Conservation (phyloP, 2,113 vertebrate genomes). For the Austrofundulus limnaeus region DNA sequence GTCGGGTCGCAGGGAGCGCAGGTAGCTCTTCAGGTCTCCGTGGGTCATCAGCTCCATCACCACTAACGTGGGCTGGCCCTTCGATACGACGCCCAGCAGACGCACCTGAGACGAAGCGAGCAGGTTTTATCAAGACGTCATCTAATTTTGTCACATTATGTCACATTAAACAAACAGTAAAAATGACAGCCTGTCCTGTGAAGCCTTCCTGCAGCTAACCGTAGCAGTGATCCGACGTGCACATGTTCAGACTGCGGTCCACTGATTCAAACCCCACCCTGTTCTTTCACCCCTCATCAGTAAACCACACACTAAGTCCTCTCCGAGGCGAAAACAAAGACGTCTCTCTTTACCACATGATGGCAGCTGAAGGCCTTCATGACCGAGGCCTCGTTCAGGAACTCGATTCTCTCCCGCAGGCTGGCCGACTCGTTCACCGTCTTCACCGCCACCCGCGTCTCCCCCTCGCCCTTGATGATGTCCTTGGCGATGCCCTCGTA, state of each 20-base stretch:
- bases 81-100: constrained; percentile 94
- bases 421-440: constrained; percentile 94
- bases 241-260: constrained; percentile 5
- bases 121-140: neutral
- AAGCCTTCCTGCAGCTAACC: neutral
- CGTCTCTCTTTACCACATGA: constrained; percentile 86
- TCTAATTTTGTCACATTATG: neutral
- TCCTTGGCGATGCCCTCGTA: constrained; percentile 93
- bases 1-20: constrained; percentile 90
- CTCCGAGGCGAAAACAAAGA: neutral
- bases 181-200: neutral
- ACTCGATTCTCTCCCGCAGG: constrained; percentile 94
- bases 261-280: neutral
- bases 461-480: constrained; percentile 88
- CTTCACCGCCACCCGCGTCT: constrained; percentile 90
- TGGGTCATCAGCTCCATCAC: constrained; percentile 98
- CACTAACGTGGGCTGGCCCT: constrained; percentile 93
- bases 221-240: neutral
- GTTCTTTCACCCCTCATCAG: neutral
- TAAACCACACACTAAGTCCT: neutral
- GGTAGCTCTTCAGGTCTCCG: constrained; percentile 92
- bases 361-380: constrained; percentile 98
- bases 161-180: neutral
- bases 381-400: constrained; percentile 95
- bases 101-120: constrained; percentile 82